These are phyloP conservation scores for Lampris incognitus DNA, from an alignment of 2,113 vertebrate species.

Conservation along the genomic window DNA sequence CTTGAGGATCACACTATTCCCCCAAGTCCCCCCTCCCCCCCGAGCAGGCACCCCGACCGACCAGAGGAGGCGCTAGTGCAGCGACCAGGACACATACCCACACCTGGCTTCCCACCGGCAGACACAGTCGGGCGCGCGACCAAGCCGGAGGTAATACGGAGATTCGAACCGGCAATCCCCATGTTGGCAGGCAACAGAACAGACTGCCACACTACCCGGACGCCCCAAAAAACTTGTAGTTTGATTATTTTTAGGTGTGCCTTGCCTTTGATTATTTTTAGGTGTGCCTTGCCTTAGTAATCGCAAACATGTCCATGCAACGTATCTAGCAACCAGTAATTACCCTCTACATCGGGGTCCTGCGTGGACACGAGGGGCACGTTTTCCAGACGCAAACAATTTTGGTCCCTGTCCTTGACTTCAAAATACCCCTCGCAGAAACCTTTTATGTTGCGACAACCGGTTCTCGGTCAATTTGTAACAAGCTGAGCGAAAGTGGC, in stretches of 20 bases:
- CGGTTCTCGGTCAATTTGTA: slow-evolving; percentile 28
- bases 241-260: slow-evolving; percentile 36
- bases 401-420: slow-evolving; percentile 31
- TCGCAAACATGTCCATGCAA: slow-evolving; percentile 37
- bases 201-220: too few species aligned
- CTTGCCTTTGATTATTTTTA: slow-evolving; percentile 38
- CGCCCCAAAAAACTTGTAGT: neutral
- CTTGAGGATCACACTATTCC: too few species aligned
- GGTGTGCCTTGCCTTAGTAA: slow-evolving; percentile 8
- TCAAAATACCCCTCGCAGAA: slow-evolving; percentile 27
- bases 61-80: too few species aligned
- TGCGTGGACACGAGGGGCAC: slow-evolving; percentile 25
- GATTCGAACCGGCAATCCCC: too few species aligned
- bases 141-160: too few species aligned
- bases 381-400: slow-evolving; percentile 48
- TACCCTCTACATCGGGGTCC: slow-evolving; percentile 35
- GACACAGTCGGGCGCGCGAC: too few species aligned
- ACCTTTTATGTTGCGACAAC: slow-evolving; percentile 30
- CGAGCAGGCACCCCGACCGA: too few species aligned
- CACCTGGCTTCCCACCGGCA: too few species aligned
- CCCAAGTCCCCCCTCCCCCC: too few species aligned
- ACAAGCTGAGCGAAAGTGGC: slow-evolving; percentile 40
- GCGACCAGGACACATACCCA: too few species aligned
- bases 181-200: too few species aligned
- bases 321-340: slow-evolving; percentile 33